phyloP scores from a whole-genome alignment of 2,888 invertebrate species.

The Physocephala rufipes region DNA sequence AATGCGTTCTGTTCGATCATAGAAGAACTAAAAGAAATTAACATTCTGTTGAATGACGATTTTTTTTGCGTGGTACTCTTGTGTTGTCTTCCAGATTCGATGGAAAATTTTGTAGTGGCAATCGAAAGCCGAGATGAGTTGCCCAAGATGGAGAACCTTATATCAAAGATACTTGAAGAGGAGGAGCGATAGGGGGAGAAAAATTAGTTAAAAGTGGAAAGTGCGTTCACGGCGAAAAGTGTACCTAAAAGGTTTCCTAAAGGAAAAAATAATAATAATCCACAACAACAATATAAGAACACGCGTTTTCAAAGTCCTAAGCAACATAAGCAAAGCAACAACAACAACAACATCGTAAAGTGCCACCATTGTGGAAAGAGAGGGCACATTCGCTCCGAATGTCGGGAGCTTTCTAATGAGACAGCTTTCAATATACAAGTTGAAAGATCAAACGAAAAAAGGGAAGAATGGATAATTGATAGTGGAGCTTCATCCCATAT shows the following conservation, averaged over 20 bases:
- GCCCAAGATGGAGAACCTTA: conserved; percentile 21
- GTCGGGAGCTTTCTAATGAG: conserved; percentile 22
- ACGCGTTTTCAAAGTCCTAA: background rate
- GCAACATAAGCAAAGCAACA: background rate
- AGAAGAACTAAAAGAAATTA: conserved; percentile 38
- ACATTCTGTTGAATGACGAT: conserved; percentile 35
- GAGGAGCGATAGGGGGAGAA: conserved; percentile 33
- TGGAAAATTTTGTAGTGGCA: conserved; percentile 39
- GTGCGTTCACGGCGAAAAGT: conserved; percentile 31
- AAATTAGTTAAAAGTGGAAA: conserved; percentile 14
- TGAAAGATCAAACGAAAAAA: background rate
- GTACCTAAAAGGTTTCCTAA: background rate
- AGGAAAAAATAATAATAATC: background rate
- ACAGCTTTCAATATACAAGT: background rate
- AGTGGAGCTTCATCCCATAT: background rate
- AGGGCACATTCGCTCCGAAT: conserved; percentile 40
- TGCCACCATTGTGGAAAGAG: conserved; percentile 42
- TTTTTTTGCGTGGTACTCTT: conserved; percentile 38
- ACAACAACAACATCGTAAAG: conserved; percentile 28
- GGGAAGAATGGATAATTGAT: background rate
- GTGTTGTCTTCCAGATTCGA: conserved; percentile 29
- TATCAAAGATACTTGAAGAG: conserved; percentile 38
- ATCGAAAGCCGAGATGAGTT: conserved; percentile 40
- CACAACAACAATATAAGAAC: background rate
- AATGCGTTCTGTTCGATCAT: background rate